Evolutionary conservation across 2,797 vertebrate genomes (phyloP), one percentile per base, ranked within the genome.

Genomic region (Cryptoblepharus egeriae): DNA sequence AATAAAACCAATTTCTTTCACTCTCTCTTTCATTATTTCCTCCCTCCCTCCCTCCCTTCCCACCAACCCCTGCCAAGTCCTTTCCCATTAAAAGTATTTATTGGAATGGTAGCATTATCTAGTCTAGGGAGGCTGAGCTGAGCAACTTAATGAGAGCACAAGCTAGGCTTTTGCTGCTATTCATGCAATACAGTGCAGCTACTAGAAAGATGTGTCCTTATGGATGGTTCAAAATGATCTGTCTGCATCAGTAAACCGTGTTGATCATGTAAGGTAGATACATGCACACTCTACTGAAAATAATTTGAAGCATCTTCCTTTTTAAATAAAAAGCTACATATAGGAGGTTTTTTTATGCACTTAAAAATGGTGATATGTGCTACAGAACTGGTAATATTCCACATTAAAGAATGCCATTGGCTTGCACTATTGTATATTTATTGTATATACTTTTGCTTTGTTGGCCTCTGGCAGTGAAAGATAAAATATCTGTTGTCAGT

Each of bases 331-430:
- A 7, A 77, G 60, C 39, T 35, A 37, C 8, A 2, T 74, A 79
- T n/a, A n/a, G n/a, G n/a, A n/a, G n/a, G n/a, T n/a, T n/a, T n/a
- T n/a, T 77, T 76, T 22, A 77, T 83, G 69, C 24, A 88, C 60
- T 82, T 81, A 57, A 24, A 76, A 78, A 90, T 80, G 32, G 70
- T 61, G 5, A 65, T 58, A 80, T 45, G 39, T 58, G 57, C 55
- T 64, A 26, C 22, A 45, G 20, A 61, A 70, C 3, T 18, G 71
- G 5, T 72, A 72, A 57, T 67, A 4, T 5, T 37, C 2, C 24
- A 3, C 26, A 24, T 52, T 63, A 52, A 63, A 4, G n/a, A 22
- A 37, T 70, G n/a, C 45, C 15, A 32, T 6, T 70, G 55, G 30
- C 42, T 11, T 69, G 42, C n/a, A 24, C 57, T 30, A n/a, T n/a